These are phyloP conservation scores for Enoplosus armatus DNA, from an alignment of 2,797 vertebrate genomes.

Conservation along the genomic window DNA sequence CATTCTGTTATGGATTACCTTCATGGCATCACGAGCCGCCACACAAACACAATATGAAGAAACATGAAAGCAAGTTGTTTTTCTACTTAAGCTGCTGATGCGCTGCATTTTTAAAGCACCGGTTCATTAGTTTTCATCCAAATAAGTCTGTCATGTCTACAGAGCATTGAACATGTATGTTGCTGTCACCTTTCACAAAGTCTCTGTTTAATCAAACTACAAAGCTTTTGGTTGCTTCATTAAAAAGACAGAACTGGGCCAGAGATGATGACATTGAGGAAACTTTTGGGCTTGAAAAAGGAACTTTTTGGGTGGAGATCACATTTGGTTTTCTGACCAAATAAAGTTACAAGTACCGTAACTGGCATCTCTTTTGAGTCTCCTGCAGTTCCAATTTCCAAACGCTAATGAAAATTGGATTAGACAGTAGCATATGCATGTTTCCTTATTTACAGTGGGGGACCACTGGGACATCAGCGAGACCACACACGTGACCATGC, in stretches of 20 bases:
- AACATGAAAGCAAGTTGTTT: slow-evolving; percentile 33
- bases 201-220: slow-evolving; percentile 75
- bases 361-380: slow-evolving; percentile 59
- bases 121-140: slow-evolving; percentile 59
- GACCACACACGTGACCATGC: slow-evolving; percentile 57
- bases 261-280: slow-evolving; percentile 66
- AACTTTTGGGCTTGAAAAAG: slow-evolving; percentile 51
- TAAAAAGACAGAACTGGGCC: slow-evolving; percentile 71
- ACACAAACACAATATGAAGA: slow-evolving; percentile 42
- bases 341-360: slow-evolving; percentile 51
- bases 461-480: slow-evolving; percentile 46
- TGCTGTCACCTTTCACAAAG: slow-evolving; percentile 67
- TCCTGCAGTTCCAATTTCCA: slow-evolving; percentile 58
- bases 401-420: slow-evolving; percentile 69
- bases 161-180: slow-evolving; percentile 54
- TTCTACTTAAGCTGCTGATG: slow-evolving; percentile 15
- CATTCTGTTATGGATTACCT: slow-evolving; percentile 69
- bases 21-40: slow-evolving; percentile 45
- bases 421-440: slow-evolving; percentile 61
- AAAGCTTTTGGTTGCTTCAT: slow-evolving; percentile 68
- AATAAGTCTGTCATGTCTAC: slow-evolving; percentile 58
- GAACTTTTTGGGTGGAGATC: slow-evolving; percentile 56
- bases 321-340: slow-evolving; percentile 66
- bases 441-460: slow-evolving; percentile 59
- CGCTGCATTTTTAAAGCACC: slow-evolving; percentile 39